phyloP scores from a whole-genome alignment of 2,113 vertebrate species.

The Dipodomys ordii region DNA sequence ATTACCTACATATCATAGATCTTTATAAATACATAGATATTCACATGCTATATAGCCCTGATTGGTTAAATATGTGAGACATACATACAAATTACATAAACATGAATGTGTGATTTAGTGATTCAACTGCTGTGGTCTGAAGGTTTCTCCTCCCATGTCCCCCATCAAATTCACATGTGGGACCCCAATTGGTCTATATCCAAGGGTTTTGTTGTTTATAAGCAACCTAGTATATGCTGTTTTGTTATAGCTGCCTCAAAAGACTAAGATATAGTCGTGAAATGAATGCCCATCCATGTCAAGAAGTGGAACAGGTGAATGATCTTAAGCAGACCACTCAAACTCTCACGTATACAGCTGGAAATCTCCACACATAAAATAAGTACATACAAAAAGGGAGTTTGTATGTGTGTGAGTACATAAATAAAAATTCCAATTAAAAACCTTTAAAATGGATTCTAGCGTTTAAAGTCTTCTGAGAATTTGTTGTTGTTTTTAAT shows the following conservation, averaged over 20 bases:
- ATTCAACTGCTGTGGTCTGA: neutral
- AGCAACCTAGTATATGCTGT: neutral
- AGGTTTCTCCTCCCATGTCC: neutral
- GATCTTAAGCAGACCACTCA: neutral
- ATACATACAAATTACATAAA: neutral
- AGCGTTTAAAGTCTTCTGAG: slow-evolving; percentile 32
- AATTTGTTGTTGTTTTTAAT: neutral
- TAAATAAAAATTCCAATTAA: slow-evolving; percentile 10
- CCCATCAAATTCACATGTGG: neutral
- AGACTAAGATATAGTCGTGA: neutral
- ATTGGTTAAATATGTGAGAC: neutral
- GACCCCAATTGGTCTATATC: too few relatives aligned
- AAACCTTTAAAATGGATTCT: neutral
- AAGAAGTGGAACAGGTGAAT: neutral
- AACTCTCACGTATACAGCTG: neutral
- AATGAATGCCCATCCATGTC: neutral
- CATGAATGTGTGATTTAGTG: neutral
- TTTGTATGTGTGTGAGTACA: neutral
- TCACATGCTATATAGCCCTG: neutral
- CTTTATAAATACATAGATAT: neutral
- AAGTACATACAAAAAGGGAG: neutral
- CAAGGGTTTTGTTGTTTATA: neutral
- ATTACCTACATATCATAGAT: neutral
- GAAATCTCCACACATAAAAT: neutral
- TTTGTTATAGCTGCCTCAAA: neutral